phyloP scores from a whole-genome alignment of 2,113 vertebrate genomes.

The Tachycineta bicolor region DNA sequence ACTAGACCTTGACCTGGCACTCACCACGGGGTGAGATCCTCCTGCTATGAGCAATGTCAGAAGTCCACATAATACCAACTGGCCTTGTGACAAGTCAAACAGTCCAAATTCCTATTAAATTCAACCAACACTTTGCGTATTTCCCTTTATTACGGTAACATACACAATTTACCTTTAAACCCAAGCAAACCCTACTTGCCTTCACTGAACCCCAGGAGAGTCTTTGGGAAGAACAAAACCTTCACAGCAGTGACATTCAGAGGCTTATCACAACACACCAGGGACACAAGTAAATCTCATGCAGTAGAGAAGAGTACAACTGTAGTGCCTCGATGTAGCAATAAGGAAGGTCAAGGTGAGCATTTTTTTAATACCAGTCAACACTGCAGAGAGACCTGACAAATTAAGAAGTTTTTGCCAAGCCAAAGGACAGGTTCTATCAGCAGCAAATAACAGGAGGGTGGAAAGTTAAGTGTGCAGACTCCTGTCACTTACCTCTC shows the following conservation, averaged over 20 bases:
- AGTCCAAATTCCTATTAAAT: slow-evolving; percentile 8
- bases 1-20: background rate
- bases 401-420: background rate
- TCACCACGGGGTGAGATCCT: background rate
- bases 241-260: slow-evolving; percentile 13
- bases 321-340: background rate
- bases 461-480: background rate
- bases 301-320: background rate
- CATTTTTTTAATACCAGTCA: background rate
- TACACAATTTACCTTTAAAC: background rate
- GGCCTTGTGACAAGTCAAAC: slow-evolving; percentile 8
- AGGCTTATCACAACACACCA: slow-evolving; percentile 9
- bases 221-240: slow-evolving; percentile 16
- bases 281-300: slow-evolving; percentile 1
- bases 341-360: background rate
- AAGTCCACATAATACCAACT: background rate
- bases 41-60: background rate
- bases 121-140: background rate
- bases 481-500: background rate
- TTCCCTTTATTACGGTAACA: background rate
- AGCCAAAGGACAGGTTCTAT: background rate
- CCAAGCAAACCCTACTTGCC: background rate
- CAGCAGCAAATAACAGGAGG: background rate
- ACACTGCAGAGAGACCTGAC: background rate
- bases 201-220: background rate